A percentile compares a stretch with the other conserved stretches of the same genome.
phyloP scores from a whole-genome alignment of 2,797 vertebrate species.

The Luscinia megarhynchos region DNA sequence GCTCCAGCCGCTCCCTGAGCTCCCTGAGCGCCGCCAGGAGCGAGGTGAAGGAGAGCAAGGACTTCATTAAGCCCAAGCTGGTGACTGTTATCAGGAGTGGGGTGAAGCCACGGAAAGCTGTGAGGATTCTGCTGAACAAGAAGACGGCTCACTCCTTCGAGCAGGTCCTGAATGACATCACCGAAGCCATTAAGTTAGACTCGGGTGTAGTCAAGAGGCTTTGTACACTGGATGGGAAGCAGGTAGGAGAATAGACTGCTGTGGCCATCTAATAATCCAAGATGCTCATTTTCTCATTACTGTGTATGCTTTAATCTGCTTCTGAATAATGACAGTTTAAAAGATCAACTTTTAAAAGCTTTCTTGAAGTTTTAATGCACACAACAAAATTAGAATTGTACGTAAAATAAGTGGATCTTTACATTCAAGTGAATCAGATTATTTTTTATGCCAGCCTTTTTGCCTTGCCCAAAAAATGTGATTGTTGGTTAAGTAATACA shows the following conservation, averaged over 20 bases:
- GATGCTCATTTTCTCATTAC: not conserved
- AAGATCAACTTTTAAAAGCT: not conserved
- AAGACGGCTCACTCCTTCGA: slow-evolving; percentile 99
- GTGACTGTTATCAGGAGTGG: slow-evolving; percentile 98
- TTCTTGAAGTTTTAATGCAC: not conserved
- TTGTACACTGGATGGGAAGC: slow-evolving; percentile 95
- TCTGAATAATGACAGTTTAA: not conserved
- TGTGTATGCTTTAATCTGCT: not conserved
- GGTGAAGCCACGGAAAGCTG: slow-evolving; percentile 96
- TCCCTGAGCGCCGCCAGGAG: slow-evolving; percentile 81
- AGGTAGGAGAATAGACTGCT: slow-evolving; percentile 81
- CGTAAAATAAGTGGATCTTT: not conserved
- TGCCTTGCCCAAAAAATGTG: not conserved
- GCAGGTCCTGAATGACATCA: slow-evolving; percentile 97
- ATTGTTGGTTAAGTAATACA: not conserved
- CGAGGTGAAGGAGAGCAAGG: slow-evolving; percentile 90
- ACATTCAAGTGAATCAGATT: not conserved
- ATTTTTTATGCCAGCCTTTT: not conserved
- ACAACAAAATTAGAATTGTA: not conserved
- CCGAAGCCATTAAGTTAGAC: slow-evolving; percentile 97
- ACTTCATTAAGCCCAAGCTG: slow-evolving; percentile 97
- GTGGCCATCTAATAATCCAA: not conserved
- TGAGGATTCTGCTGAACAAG: slow-evolving; percentile 95
- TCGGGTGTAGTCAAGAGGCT: slow-evolving; percentile 94
- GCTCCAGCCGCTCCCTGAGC: slow-evolving; percentile 84